Evolutionary conservation across 2,888 invertebrate species (phyloP).

Genomic region (Caenorhabditis sinica): DNA sequence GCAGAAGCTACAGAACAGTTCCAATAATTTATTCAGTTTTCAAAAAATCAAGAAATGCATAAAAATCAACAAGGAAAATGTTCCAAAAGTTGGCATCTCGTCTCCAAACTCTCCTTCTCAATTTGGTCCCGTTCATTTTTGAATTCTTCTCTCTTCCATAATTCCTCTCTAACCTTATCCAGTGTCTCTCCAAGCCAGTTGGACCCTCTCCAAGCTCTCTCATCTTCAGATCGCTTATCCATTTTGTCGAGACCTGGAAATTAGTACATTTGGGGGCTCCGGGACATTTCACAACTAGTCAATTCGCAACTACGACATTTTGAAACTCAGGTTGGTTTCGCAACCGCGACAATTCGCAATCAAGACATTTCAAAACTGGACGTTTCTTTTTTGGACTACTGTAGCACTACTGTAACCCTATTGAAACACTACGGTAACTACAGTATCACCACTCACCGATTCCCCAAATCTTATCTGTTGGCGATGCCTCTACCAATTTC

Average conservation of each 20-base stretch:
- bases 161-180: constrained; percentile 43
- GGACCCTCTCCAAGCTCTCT: constrained; percentile 27
- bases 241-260: constrained; percentile 34
- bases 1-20: no score
- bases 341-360: no score
- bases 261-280: no score
- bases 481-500: constrained; percentile 51
- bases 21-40: no score
- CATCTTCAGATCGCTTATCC: constrained; percentile 31
- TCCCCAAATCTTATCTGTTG: constrained; percentile 50
- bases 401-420: no score
- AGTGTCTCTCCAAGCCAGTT: constrained; percentile 52
- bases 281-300: no score
- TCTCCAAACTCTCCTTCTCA: constrained; percentile 25
- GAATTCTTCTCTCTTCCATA: constrained; percentile 22
- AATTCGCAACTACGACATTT: no score
- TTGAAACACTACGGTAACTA: neutral
- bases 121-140: constrained; percentile 6
- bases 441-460: constrained; percentile 22
- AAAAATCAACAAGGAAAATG: neutral
- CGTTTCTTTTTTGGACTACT: no score
- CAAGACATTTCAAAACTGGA: no score
- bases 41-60: no score
- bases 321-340: no score
- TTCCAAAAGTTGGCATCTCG: constrained; percentile 14